Conservation (phyloP, 2,888 invertebrate genomes). For the Scaptomyza parva region DNA sequence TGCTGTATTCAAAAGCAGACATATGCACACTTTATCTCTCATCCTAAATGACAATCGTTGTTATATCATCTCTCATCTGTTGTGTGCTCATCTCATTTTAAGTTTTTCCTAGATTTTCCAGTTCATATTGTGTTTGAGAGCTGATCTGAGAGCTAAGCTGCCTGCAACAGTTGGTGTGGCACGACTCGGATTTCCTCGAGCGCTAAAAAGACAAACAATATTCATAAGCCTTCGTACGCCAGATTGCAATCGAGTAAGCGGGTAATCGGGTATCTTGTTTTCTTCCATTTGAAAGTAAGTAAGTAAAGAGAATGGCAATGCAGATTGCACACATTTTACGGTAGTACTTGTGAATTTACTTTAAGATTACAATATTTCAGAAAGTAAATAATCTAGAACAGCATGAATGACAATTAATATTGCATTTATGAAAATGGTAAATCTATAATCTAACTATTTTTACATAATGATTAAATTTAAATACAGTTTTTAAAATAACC, state of each 20-base stretch:
- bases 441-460: too few species aligned
- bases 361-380: too few species aligned
- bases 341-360: too few species aligned
- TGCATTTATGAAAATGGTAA: too few species aligned
- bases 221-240: conserved; percentile 38
- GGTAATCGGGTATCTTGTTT: conserved; percentile 30
- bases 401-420: too few species aligned
- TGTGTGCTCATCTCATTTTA: not conserved
- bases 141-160: conserved; percentile 21
- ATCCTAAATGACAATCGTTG: not conserved
- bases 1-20: conserved; percentile 1
- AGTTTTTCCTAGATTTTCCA: conserved; percentile 1
- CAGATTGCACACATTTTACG: not conserved
- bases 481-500: not conserved
- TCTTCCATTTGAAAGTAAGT: conserved; percentile 44
- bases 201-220: conserved; percentile 19
- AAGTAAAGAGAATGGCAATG: conserved; percentile 20
- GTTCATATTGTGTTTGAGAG: conserved; percentile 20
- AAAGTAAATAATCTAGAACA: too few species aligned
- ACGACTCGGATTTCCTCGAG: conserved; percentile 57
- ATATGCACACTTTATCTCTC: conserved; percentile 19
- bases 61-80: not conserved
- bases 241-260: conserved; percentile 59
- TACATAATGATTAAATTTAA: not conserved
- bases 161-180: conserved; percentile 45